A percentile compares a stretch with the other conserved stretches of the same genome.
Conservation (phyloP, 2,113 vertebrate genomes). For the Anguilla rostrata region DNA sequence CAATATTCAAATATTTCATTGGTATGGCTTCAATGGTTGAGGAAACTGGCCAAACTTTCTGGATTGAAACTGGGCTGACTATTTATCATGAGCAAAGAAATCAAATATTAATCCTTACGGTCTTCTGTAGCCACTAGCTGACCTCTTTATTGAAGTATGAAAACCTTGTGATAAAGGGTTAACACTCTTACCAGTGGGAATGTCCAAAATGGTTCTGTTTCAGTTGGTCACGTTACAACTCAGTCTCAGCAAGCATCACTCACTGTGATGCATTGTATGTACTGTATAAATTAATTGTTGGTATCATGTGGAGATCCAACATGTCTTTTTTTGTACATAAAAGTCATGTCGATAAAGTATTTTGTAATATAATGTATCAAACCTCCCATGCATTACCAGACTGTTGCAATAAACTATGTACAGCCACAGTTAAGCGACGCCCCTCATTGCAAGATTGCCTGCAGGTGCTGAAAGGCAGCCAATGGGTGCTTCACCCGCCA, state of each 20-base stretch:
- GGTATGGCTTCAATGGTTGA: background rate
- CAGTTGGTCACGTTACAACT: background rate
- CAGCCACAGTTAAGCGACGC: conserved; percentile 34
- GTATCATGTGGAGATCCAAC: conserved; percentile 54
- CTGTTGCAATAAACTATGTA: conserved; percentile 68
- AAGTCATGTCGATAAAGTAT: conserved; percentile 51
- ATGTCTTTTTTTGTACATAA: conserved; percentile 68
- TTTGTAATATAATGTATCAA: conserved; percentile 71
- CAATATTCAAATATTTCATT: background rate
- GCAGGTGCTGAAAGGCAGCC: background rate
- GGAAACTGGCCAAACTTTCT: background rate
- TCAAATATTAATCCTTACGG: conserved; percentile 25
- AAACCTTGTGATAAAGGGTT: background rate
- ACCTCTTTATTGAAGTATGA: background rate
- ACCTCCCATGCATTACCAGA: conserved; percentile 50
- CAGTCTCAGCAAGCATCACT: too few relatives aligned
- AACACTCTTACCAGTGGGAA: background rate
- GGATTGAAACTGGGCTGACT: background rate
- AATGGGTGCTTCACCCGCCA: background rate
- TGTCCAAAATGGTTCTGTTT: background rate
- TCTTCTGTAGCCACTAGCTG: background rate
- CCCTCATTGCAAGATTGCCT: background rate
- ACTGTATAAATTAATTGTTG: conserved; percentile 72
- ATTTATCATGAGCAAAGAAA: conserved; percentile 13
- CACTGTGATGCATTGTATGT: conserved; percentile 64